A percentile compares a stretch with the other conserved stretches of the same genome.
These are phyloP conservation scores for Hormaphis cornu DNA, from an alignment of 1,140 invertebrate species.

Conservation along the genomic window DNA sequence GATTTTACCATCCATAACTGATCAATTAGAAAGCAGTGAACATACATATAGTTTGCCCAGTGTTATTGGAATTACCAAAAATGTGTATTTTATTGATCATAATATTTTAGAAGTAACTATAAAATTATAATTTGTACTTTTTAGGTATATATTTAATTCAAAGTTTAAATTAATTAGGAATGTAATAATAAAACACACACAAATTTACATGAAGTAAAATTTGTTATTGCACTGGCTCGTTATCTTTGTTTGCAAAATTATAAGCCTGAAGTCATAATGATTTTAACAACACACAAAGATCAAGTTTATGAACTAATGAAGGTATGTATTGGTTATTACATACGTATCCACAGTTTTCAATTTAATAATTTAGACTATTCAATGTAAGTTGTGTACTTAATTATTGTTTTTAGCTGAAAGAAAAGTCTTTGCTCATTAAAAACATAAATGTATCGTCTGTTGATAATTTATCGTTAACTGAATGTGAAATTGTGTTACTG, in stretches of 20 bases:
- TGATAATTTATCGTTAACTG: slow-evolving; percentile 79
- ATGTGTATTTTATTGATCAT: slow-evolving; percentile 55
- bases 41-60: slow-evolving; percentile 46
- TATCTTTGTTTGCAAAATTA: slow-evolving; percentile 55
- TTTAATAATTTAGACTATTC: too few relatives aligned
- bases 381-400: too few relatives aligned
- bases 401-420: slow-evolving; percentile 23
- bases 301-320: slow-evolving; percentile 42
- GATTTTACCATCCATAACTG: slow-evolving; percentile 52
- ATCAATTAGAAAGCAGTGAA: slow-evolving; percentile 47
- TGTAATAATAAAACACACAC: slow-evolving; percentile 42
- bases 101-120: slow-evolving; percentile 44
- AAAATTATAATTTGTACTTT: background rate
- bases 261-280: slow-evolving; percentile 50
- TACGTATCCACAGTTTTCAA: too few relatives aligned
- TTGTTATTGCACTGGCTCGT: slow-evolving; percentile 48
- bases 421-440: slow-evolving; percentile 28
- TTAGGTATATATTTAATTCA: background rate
- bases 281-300: slow-evolving; percentile 57
- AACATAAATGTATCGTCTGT: slow-evolving; percentile 56
- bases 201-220: slow-evolving; percentile 53
- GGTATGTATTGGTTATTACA: slow-evolving; percentile 29
- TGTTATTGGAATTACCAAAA: slow-evolving; percentile 46
- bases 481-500: slow-evolving; percentile 72
- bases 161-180: slow-evolving; percentile 41